Evolutionary conservation across 2,113 vertebrate species (phyloP), one percentile per base, ranked within the genome.

Genomic region (Boulengeromyrus knoepffleri): DNA sequence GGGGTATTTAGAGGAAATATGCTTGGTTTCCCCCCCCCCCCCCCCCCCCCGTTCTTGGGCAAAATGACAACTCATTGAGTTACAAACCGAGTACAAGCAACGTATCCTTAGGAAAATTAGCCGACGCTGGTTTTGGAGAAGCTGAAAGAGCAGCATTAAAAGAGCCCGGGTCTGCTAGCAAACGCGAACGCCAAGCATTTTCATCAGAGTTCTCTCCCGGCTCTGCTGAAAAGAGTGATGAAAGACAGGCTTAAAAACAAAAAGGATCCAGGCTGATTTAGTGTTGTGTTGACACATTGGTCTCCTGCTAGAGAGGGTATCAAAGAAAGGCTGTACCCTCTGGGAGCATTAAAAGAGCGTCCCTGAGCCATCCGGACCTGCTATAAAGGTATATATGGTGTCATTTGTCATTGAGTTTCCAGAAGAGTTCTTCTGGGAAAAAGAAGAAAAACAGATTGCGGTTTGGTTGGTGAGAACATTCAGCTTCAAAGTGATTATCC

Each of bases 341-440:
- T 89, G 88, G 74, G 92, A 92, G 92, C 92, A 91, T 80, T 88
- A 91, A 85, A 90, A 89, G 88, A 85, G 31, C 92, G 91, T 90
- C 91, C 70, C 42, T 0, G 42, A 89, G 91, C 87, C 87, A 91
- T 90, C 85, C 84, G 21, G 86, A 88, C 21, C 6, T 46, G 84
- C 93, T 92, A 89, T 91, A 91, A 93, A 88, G 80, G 90, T 70
- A 90, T 88, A 70, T 90, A 19, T 86, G 90, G 90, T 49, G 45
- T 93, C 91, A 92, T 91, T 93, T 93, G 91, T 92, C 92, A 94
- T 87, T 56, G 66, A 91, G 92, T 92, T 90, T 45, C 15, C 0
- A 1, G 62, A 39, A 92, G 19, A 89, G 10, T 80, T 93, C 88
- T 10, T 91, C 4, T 1, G 3, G 36, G 36, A 80, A 19, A 80